phyloP scores from a whole-genome alignment of 1,140 invertebrate genomes.

The Matsumurasca onukii region DNA sequence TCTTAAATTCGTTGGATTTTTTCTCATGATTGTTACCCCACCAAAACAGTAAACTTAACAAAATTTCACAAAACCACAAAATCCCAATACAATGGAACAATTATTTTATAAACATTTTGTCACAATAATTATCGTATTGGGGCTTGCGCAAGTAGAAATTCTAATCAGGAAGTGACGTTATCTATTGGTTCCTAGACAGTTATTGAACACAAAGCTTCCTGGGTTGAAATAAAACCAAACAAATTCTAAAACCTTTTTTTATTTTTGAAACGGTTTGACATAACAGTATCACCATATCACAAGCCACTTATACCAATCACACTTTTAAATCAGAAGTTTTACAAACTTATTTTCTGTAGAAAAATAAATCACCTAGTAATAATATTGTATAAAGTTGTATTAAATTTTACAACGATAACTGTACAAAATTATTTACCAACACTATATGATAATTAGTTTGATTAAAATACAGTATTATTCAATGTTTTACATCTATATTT shows the following conservation, averaged over 20 bases:
- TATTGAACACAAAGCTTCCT: too few species aligned
- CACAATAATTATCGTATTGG: too few species aligned
- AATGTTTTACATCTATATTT: neutral
- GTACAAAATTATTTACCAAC: conserved; percentile 17
- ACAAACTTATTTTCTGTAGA: conserved; percentile 26
- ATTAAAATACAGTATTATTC: conserved; percentile 17
- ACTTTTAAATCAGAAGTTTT: conserved; percentile 3
- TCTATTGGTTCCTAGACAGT: too few species aligned
- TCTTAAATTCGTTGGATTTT: too few species aligned
- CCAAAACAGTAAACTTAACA: too few species aligned
- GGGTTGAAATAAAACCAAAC: neutral
- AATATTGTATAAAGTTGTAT: conserved; percentile 28
- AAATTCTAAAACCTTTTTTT: neutral
- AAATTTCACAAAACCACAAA: too few species aligned
- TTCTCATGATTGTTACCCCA: too few species aligned
- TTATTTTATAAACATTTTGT: too few species aligned
- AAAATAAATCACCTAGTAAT: conserved; percentile 31
- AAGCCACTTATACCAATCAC: neutral
- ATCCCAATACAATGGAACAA: too few species aligned
- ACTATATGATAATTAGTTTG: conserved; percentile 13
- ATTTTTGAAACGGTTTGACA: neutral
- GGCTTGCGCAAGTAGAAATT: too few species aligned
- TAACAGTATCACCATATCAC: conserved; percentile 20
- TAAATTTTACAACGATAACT: conserved; percentile 13
- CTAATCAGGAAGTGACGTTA: too few species aligned